Conservation (phyloP, 1,140 invertebrate species). For the Euura lappo region DNA sequence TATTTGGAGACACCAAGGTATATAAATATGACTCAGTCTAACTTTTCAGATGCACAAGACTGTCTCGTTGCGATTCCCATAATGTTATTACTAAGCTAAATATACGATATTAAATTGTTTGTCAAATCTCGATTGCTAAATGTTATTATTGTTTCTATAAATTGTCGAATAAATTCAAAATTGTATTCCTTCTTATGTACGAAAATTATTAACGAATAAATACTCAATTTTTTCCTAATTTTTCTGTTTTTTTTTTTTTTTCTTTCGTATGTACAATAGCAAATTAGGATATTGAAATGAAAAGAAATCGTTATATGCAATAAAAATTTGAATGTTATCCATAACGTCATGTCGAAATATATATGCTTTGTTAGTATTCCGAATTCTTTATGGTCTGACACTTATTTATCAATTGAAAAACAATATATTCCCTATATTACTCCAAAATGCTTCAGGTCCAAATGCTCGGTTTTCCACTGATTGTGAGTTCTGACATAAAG, state of each 20-base stretch:
- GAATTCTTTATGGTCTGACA: slow-evolving; percentile 22
- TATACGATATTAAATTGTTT: not conserved
- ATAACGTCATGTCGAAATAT: slow-evolving; percentile 38
- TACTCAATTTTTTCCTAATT: not conserved
- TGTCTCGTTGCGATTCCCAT: not conserved
- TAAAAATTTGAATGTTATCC: not conserved
- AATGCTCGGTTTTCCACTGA: no score
- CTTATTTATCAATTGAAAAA: slow-evolving; percentile 19
- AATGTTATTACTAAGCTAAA: not conserved
- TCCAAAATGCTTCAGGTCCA: no score
- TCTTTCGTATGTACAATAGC: no score
- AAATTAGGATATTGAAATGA: not conserved
- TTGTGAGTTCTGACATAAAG: no score
- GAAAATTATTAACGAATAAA: not conserved
- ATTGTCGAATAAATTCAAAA: not conserved
- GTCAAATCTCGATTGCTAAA: not conserved
- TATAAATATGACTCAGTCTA: not conserved
- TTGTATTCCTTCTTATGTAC: not conserved
- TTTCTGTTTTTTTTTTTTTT: no score
- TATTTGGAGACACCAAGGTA: slow-evolving; percentile 2
- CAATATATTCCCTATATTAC: not conserved
- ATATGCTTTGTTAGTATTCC: slow-evolving; percentile 47
- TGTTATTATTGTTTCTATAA: not conserved
- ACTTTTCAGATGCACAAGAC: slow-evolving; percentile 1
- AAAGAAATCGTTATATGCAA: not conserved